phyloP scores from a whole-genome alignment of 2,797 vertebrate genomes.

The Spizella passerina region DNA sequence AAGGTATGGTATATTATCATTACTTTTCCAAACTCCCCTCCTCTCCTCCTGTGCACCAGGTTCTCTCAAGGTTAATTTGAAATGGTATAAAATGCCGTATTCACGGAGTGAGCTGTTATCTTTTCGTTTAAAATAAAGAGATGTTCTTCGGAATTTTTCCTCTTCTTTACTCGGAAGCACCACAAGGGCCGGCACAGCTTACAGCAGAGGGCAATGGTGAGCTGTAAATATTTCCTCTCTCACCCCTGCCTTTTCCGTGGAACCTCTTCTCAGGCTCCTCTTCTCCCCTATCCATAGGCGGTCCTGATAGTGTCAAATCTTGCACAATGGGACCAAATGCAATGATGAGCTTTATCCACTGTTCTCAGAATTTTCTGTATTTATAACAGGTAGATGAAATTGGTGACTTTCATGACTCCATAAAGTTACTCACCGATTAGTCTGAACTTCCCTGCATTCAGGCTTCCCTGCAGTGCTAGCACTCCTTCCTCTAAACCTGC shows the following conservation, averaged over 20 bases:
- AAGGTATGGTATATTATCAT: neutral
- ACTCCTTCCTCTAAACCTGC: neutral
- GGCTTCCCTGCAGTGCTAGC: neutral
- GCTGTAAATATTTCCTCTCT: slow-evolving; percentile 49
- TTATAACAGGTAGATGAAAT: neutral
- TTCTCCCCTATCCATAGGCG: neutral
- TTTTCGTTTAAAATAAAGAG: neutral
- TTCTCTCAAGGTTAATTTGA: neutral
- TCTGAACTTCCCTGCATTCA: neutral
- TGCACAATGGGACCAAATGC: neutral
- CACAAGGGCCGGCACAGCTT: neutral
- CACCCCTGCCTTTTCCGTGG: neutral
- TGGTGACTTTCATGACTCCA: neutral
- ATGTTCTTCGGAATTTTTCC: neutral
- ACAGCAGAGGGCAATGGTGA: slow-evolving; percentile 75
- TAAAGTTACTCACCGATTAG: neutral
- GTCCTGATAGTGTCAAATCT: neutral
- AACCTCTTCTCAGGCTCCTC: neutral
- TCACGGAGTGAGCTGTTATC: neutral
- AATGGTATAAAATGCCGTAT: neutral
- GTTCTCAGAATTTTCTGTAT: neutral
- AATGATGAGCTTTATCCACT: neutral
- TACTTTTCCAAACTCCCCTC: neutral
- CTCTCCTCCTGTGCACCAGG: neutral
- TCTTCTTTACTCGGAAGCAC: neutral